Percentiles rank a stretch among this genome's conserved stretches.
Conservation (phyloP, 2,113 vertebrate species). For the Merops nubicus region DNA sequence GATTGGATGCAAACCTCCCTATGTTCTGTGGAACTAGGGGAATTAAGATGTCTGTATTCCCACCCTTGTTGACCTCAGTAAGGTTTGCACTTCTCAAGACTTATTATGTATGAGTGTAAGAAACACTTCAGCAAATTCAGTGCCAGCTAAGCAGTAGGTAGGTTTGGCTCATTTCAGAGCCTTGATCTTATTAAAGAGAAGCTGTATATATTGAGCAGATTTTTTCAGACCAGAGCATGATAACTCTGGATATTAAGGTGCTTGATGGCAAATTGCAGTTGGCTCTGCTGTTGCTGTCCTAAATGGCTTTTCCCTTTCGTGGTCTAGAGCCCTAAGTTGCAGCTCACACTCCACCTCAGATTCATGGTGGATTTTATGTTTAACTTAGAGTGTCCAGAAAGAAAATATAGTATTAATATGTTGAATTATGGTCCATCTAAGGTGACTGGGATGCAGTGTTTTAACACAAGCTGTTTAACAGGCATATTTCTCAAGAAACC, state of each 20-base stretch:
- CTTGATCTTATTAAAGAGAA: background rate
- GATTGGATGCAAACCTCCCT: background rate
- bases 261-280: background rate
- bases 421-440: background rate
- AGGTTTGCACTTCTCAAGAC: background rate
- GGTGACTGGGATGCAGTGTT: background rate
- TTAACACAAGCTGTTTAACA: background rate
- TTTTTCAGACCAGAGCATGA: slow-evolving; percentile 9
- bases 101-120: background rate
- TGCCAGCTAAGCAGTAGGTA: background rate
- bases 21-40: background rate
- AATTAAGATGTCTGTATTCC: background rate
- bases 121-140: background rate
- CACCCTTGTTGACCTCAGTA: background rate
- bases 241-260: background rate
- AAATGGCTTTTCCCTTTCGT: background rate
- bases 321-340: background rate
- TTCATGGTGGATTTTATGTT: background rate
- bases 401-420: background rate
- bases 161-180: background rate
- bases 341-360: background rate
- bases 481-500: background rate
- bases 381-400: background rate
- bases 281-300: background rate
- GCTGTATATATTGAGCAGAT: background rate